These are phyloP conservation scores for Pagrus major DNA, from an alignment of 2,113 vertebrate genomes.

Conservation along the genomic window DNA sequence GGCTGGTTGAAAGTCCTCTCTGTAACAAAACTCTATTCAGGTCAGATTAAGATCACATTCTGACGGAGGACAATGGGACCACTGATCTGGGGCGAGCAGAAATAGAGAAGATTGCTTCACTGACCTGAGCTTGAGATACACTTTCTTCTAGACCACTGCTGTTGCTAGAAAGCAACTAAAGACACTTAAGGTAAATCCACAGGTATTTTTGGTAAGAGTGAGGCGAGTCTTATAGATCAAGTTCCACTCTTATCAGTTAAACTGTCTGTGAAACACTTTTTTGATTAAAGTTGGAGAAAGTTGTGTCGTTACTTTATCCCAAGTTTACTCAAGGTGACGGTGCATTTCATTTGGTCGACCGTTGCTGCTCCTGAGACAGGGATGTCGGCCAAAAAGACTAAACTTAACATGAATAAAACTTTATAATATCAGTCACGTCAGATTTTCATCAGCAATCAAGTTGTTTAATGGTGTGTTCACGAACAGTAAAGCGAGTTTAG, in stretches of 20 bases:
- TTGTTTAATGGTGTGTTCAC: no score
- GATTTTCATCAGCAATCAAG: no score
- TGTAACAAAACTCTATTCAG: conserved; percentile 79
- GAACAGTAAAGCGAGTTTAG: no score
- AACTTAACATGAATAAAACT: no score
- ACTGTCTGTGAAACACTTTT: neutral
- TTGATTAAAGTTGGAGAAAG: neutral
- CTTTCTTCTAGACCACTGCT: conserved; percentile 10
- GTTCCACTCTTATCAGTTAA: conserved; percentile 4
- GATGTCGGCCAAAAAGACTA: no score
- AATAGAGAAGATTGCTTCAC: conserved; percentile 73
- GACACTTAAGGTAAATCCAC: conserved; percentile 16
- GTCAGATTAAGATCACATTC: conserved; percentile 82
- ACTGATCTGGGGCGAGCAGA: conserved; percentile 72
- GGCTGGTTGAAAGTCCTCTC: conserved; percentile 67
- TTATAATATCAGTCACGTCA: no score
- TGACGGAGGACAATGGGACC: conserved; percentile 71
- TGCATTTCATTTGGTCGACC: no score
- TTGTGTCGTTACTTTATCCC: no score
- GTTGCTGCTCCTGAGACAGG: no score
- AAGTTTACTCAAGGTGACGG: no score
- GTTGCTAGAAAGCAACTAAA: conserved; percentile 22
- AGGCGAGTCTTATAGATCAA: neutral
- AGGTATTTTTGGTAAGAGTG: neutral
- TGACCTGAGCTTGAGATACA: conserved; percentile 52